Evolutionary conservation across 2,888 invertebrate species (phyloP).

Genomic region (Machimus atricapillus): DNA sequence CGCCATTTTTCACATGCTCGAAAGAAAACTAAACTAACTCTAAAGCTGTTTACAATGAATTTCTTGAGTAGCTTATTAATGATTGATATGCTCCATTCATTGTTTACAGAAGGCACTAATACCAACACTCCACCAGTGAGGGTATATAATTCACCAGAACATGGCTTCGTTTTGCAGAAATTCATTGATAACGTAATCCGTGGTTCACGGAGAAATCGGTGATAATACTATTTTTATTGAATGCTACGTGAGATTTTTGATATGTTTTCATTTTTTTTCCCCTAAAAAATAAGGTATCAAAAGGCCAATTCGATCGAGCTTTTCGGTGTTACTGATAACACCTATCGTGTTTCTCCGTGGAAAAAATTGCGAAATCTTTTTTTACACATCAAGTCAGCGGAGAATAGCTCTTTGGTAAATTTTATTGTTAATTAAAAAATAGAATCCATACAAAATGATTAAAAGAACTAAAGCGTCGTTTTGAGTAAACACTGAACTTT

Average conservation of each 20-base stretch:
- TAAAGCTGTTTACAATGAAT: neutral
- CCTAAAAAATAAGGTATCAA: neutral
- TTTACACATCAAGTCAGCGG: neutral
- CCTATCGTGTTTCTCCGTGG: neutral
- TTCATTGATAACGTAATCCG: neutral
- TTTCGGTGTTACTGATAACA: neutral
- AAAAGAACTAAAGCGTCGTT: neutral
- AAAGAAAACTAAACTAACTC: neutral
- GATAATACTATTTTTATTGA: neutral
- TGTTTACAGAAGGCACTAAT: neutral
- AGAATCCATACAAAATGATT: neutral
- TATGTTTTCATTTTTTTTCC: neutral
- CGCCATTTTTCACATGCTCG: neutral
- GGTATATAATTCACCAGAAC: neutral
- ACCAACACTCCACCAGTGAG: neutral
- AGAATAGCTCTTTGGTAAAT: neutral
- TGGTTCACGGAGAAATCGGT: neutral
- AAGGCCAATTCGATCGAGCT: neutral
- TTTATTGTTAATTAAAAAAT: neutral
- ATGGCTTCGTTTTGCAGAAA: neutral
- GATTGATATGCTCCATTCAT: neutral
- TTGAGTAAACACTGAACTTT: neutral
- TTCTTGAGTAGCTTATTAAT: neutral
- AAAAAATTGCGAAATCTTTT: neutral
- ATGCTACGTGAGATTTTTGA: neutral